Conservation (phyloP, 2,888 invertebrate species). For the Nomada lathburiana region DNA sequence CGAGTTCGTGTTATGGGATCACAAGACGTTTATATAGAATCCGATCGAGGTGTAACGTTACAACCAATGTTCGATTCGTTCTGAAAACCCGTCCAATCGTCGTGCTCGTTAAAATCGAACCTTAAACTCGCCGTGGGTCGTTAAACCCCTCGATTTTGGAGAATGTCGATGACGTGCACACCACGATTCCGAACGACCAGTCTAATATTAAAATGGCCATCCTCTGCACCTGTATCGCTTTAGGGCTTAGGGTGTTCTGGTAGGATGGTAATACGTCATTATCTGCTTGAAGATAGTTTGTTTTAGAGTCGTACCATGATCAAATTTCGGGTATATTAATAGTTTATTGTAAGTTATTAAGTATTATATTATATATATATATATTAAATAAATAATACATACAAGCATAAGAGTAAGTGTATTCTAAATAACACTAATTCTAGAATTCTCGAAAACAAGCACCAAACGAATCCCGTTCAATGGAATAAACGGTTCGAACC, state of each 20-base stretch:
- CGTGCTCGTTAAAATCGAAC: constrained; percentile 11
- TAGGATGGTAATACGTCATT: background rate
- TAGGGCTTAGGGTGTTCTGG: background rate
- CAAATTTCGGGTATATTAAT: no score
- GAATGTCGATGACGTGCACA: background rate
- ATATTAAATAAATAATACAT: no score
- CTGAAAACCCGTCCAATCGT: background rate
- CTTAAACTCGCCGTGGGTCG: background rate
- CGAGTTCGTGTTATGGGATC: constrained; percentile 20
- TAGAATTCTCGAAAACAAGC: background rate
- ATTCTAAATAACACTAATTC: background rate
- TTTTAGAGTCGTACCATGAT: background rate
- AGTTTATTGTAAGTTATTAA: no score
- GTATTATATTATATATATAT: no score
- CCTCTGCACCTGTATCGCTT: no score
- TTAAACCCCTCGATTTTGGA: background rate
- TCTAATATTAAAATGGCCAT: no score
- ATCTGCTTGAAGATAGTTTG: background rate
- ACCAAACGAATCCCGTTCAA: background rate
- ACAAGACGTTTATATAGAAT: constrained; percentile 17
- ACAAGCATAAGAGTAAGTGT: no score
- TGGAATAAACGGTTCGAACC: background rate
- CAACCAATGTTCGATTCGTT: background rate
- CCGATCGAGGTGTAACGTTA: constrained; percentile 1
- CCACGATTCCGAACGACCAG: background rate